Evolutionary conservation across 1,140 invertebrate species (phyloP).

Genomic region (Wiebesia pumilae): DNA sequence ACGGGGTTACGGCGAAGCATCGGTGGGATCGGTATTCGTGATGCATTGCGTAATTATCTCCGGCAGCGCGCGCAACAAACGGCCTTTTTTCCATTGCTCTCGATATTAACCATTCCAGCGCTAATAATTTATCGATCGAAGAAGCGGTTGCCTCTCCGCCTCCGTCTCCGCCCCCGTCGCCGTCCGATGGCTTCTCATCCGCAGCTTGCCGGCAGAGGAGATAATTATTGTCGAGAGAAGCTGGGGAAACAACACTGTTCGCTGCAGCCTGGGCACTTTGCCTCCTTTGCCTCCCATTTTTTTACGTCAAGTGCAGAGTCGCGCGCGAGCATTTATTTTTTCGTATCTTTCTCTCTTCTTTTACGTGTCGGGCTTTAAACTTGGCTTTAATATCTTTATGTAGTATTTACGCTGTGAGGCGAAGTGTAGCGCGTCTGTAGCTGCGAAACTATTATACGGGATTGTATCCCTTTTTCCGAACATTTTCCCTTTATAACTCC

Average conservation of each 20-base stretch:
- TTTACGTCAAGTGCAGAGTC: constrained; percentile 41
- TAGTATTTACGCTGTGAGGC: neutral
- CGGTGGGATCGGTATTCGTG: constrained; percentile 37
- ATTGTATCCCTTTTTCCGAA: constrained; percentile 5
- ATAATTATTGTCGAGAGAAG: constrained; percentile 17
- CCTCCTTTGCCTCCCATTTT: neutral
- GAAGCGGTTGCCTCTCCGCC: neutral
- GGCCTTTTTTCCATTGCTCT: neutral
- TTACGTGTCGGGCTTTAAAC: neutral
- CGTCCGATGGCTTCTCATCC: neutral
- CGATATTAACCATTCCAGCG: constrained; percentile 20
- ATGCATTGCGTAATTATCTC: constrained; percentile 52
- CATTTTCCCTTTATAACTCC: constrained; percentile 3
- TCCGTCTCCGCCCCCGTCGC: neutral
- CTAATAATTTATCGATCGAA: constrained; percentile 50
- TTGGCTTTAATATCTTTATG: constrained; percentile 35
- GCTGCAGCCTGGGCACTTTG: neutral
- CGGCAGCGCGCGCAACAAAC: constrained; percentile 7
- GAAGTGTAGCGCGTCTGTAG: neutral
- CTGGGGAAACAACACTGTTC: constrained; percentile 37
- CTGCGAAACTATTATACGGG: constrained; percentile 19
- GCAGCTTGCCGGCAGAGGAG: neutral
- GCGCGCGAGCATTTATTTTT: neutral
- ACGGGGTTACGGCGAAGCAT: constrained; percentile 48
- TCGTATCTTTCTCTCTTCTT: neutral